Evolutionary conservation across 2,113 vertebrate species (phyloP).

Genomic region (Pedionomus torquatus): DNA sequence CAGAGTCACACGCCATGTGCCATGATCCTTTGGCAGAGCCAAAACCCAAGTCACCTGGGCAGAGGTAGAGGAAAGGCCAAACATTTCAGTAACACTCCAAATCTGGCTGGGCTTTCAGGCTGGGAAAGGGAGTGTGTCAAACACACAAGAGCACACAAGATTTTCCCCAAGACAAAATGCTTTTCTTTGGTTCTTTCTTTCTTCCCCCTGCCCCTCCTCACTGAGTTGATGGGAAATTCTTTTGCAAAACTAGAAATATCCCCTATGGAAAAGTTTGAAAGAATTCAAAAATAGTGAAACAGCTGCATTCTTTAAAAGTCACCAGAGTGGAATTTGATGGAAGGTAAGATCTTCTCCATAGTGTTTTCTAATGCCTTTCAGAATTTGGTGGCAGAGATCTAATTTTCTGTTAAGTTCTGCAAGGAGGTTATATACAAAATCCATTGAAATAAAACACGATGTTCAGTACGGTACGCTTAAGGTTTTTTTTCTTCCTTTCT

Average conservation of each 20-base stretch:
- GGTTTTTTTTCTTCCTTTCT: background rate
- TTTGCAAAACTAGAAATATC: conserved; percentile 22
- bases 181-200: background rate
- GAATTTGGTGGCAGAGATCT: conserved; percentile 32
- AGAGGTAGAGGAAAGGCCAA: background rate
- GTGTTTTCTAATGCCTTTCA: conserved; percentile 25
- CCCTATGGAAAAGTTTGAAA: conserved; percentile 43
- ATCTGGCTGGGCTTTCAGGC: rapidly evolving
- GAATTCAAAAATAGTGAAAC: background rate
- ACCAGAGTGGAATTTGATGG: conserved; percentile 42
- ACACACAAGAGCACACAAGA: background rate
- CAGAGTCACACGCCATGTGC: background rate
- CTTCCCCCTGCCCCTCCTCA: rapidly evolving
- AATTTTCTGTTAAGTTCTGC: conserved; percentile 67
- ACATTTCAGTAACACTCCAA: rapidly evolving
- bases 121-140: too few relatives aligned
- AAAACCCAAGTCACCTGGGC: rapidly evolving
- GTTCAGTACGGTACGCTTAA: background rate
- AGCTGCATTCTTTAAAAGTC: conserved; percentile 58
- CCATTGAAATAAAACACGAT: background rate
- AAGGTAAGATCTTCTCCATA: conserved; percentile 18
- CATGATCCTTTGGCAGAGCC: rapidly evolving
- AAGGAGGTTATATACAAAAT: conserved; percentile 27
- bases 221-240: conserved; percentile 10
- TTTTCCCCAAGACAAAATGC: conserved; percentile 25